These are phyloP conservation scores for Ridgeia piscesae DNA, from an alignment of 1,140 invertebrate genomes.

Conservation along the genomic window DNA sequence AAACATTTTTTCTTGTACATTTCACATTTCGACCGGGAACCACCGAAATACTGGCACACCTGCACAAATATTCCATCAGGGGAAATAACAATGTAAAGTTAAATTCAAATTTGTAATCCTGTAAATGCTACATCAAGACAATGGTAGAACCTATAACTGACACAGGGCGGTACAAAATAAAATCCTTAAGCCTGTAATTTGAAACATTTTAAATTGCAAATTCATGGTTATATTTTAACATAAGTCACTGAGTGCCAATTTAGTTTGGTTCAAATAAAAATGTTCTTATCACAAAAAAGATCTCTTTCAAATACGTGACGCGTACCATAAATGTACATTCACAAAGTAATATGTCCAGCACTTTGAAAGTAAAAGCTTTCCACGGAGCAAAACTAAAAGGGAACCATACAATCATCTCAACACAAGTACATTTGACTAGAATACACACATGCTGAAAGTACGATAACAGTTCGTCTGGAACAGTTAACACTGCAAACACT, in stretches of 20 bases:
- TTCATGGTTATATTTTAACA: not conserved
- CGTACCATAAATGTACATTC: not conserved
- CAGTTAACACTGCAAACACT: not conserved
- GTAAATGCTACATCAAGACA: not conserved
- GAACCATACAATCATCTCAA: not conserved
- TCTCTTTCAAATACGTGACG: not conserved
- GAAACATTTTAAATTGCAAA: not conserved
- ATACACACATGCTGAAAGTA: not conserved
- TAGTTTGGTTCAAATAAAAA: not conserved
- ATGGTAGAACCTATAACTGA: not conserved
- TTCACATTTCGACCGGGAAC: too few relatives aligned
- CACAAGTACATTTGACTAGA: not conserved
- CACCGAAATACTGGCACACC: too few relatives aligned
- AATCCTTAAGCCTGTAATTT: not conserved
- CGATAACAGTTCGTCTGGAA: not conserved
- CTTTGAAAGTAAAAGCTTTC: not conserved
- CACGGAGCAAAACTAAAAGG: not conserved
- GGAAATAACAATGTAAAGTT: not conserved
- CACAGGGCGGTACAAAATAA: not conserved
- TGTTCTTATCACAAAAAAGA: not conserved
- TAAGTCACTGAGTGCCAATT: not conserved
- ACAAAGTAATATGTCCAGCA: not conserved
- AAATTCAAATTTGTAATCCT: not conserved
- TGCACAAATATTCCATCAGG: not conserved
- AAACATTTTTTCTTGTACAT: too few relatives aligned